Evolutionary conservation across 2,888 invertebrate species (phyloP), one percentile per base, ranked within the genome.

Genomic region (Troilus luridus): DNA sequence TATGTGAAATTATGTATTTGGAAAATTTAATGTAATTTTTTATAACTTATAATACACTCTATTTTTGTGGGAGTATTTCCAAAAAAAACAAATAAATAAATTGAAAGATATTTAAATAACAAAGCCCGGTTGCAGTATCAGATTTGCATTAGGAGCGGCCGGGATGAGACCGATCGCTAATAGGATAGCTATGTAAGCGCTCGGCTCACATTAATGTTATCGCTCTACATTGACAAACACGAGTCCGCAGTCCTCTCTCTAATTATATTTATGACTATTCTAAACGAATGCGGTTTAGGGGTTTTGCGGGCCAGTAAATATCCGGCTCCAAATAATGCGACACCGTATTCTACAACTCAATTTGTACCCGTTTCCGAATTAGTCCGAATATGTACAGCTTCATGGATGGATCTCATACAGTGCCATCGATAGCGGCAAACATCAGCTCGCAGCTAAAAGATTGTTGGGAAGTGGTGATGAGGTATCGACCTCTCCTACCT

Each of bases 391-490:
- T 17, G 41, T 9, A 77, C 27, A 27, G 72, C 72, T 17, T 9
- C 27, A 77, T 77, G 72, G 72, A 41, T 41, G 1, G 27, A 27
- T 41, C 41, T 41, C 19, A 17, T 41, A 17, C 27, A 9, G 41
- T 7, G 27, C 1, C 72, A 77, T 77, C 41, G 8, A 77, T 41
- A 77, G 19, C 72, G 17, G 1, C 7, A 14, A 77, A 27, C 24
- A 6, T 12, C 14, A 24, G 27, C 17, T 41, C 5, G 1, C 41
- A 17, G 17, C 72, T 7, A 19, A 77, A 77, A 41, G 72, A 77
- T 77, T 77, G 72, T 77, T 77, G 7, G 72, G 17, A 77, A 77
- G 72, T 77, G 72, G 17, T 77, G 72, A 41, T 77, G 72, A 77
- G 41, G 27, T 77, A 77, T 77, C 41, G 72, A 77, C 41, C 67